Evolutionary conservation across 2,888 invertebrate species (phyloP).

Genomic region (Pheosia gnoma): DNA sequence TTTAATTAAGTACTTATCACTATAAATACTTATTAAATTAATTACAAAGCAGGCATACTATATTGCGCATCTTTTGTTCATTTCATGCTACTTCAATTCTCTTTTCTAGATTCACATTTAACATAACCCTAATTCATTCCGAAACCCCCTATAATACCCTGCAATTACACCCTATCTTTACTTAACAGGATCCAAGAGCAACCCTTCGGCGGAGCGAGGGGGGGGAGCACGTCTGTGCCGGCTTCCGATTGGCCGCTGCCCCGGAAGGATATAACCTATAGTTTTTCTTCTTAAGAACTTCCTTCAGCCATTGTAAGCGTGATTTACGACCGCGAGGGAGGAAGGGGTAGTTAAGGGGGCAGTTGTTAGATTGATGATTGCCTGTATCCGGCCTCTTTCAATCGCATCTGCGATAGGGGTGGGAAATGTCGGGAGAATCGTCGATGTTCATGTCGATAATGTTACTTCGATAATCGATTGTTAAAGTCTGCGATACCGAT

Average conservation of each 20-base stretch:
- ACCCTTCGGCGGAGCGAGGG: slow-evolving; percentile 56
- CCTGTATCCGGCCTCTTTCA: slow-evolving; percentile 67
- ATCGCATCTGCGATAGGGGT: slow-evolving; percentile 23
- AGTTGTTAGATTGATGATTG: slow-evolving; percentile 75
- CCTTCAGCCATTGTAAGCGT: slow-evolving; percentile 81
- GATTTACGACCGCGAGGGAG: slow-evolving; percentile 68
- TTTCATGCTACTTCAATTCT: too few relatives aligned
- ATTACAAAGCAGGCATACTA: too few relatives aligned
- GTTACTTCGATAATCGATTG: not conserved
- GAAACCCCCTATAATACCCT: slow-evolving; percentile 24
- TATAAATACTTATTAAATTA: too few relatives aligned
- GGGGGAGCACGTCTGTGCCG: slow-evolving; percentile 46
- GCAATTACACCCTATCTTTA: slow-evolving; percentile 41
- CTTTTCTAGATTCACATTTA: too few relatives aligned
- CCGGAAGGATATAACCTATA: slow-evolving; percentile 84
- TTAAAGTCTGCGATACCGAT: not conserved
- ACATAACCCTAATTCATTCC: slow-evolving; percentile 12
- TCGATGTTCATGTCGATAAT: not conserved
- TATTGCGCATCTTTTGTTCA: too few relatives aligned
- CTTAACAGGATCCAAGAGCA: slow-evolving; percentile 48
- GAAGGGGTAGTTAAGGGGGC: slow-evolving; percentile 41
- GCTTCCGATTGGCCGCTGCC: slow-evolving; percentile 81
- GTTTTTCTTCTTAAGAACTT: slow-evolving; percentile 85
- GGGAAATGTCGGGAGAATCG: not conserved
- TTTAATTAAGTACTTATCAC: too few relatives aligned